Base-by-base conservation (phyloP, 2,888 invertebrate species). In the Polyommatus iphigenia region DNA sequence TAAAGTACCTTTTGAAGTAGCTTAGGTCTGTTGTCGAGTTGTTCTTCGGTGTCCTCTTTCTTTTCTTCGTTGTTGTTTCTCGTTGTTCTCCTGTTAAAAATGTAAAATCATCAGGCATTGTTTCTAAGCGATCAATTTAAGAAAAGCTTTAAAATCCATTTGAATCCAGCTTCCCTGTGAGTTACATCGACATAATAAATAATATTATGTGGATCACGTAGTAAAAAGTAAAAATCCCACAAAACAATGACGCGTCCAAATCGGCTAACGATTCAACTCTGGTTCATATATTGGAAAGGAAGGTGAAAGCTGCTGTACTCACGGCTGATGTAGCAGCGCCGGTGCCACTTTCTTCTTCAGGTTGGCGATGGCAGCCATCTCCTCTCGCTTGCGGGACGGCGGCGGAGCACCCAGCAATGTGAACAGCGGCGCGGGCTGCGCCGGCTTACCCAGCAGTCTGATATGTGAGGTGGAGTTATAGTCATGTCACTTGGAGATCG, bases 341-440 rank as follows among this genome's bases (percentile, higher is more conserved):
- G 90, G 96, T 81, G 92, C 94, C 75, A 97, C 96, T 84, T 96
- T 95, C 87, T 95, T 95, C 82, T 96, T 92, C 78, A 97, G 93
- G 88, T 97, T 97, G 84, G 96, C 96, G 85, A 97, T 92, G 62
- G 96, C 96, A 76, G 94, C 93, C 80, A 96, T 95, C 89, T 97
- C 97, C 87, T 97, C 97, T 59, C 96, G 81, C 80, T 95, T 93
- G 80, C 96, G 95, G 71, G 96, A 96, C 82, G 96, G 96, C 83
- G 95, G 95, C 83, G 94, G 92, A 78, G 93, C 94, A 5, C 93
- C 91, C 82, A 92, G 91, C 54, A 94, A 85, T 72, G 93, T 93
- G 89, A 93, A 85, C 89, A 94, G 79, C 72, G 93, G 91, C 78
- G 90, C 82, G 15, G 92, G 88, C 84, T 89, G 89, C 7, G 86